These are phyloP conservation scores for Ceratoteleas bidentatus DNA, from an alignment of 1,140 invertebrate species.

Conservation along the genomic window DNA sequence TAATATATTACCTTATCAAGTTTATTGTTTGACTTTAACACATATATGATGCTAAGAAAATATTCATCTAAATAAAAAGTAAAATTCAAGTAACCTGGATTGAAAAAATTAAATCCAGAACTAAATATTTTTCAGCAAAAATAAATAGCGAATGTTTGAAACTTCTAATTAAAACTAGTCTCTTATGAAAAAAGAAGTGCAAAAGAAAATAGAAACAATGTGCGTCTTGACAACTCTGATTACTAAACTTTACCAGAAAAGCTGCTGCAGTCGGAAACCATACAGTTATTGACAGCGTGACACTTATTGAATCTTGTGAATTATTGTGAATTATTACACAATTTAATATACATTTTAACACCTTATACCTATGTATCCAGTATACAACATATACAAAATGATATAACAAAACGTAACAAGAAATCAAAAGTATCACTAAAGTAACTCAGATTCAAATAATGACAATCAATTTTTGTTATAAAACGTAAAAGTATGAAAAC, in stretches of 20 bases:
- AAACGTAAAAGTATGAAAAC: too few relatives aligned
- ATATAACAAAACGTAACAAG: slow-evolving; percentile 20
- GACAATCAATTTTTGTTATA: too few relatives aligned
- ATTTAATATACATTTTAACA: slow-evolving; percentile 6
- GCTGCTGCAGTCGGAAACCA: slow-evolving; percentile 57
- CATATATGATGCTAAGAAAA: too few relatives aligned
- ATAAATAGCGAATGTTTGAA: too few relatives aligned
- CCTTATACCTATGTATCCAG: slow-evolving; percentile 13
- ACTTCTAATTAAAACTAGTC: too few relatives aligned
- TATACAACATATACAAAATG: slow-evolving; percentile 15
- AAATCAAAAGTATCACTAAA: slow-evolving; percentile 53
- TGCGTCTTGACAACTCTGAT: slow-evolving; percentile 50
- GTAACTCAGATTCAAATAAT: slow-evolving; percentile 48
- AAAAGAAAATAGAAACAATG: neutral
- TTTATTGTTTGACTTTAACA: too few relatives aligned
- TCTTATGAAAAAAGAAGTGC: slow-evolving; percentile 1
- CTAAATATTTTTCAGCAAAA: too few relatives aligned
- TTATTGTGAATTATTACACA: slow-evolving; percentile 13
- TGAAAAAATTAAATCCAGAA: too few relatives aligned
- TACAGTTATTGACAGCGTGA: slow-evolving; percentile 67
- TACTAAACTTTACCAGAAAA: slow-evolving; percentile 55
- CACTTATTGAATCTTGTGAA: slow-evolving; percentile 46
- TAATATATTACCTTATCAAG: too few relatives aligned
- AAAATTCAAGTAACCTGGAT: too few relatives aligned
- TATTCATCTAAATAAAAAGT: too few relatives aligned